phyloP scores from a whole-genome alignment of 2,888 invertebrate species.

The Herminia tarsipennalis region DNA sequence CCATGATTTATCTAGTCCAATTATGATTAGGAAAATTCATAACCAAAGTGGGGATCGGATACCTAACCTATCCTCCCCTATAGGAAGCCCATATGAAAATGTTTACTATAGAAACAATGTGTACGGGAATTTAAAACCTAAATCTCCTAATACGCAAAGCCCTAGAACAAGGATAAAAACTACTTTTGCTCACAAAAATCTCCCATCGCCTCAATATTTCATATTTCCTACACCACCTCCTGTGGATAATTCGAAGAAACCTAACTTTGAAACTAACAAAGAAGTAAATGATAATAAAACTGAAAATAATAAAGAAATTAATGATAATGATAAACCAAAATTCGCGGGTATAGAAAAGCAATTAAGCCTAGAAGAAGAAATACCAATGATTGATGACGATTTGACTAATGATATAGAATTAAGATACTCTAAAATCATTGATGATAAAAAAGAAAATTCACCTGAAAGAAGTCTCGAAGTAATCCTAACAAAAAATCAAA shows the following conservation, averaged over 20 bases:
- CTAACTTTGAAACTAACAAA: constrained; percentile 50
- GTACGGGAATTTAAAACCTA: constrained; percentile 68
- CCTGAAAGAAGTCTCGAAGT: constrained; percentile 37
- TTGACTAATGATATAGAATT: constrained; percentile 78
- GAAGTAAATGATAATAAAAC: constrained; percentile 12
- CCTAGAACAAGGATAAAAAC: constrained; percentile 88
- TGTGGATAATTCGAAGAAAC: constrained; percentile 58
- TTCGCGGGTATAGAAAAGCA: constrained; percentile 79
- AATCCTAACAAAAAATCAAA: constrained; percentile 64
- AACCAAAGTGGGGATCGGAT: constrained; percentile 52
- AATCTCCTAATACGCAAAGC: constrained; percentile 79
- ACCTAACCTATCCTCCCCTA: constrained; percentile 53
- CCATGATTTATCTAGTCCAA: constrained; percentile 74
- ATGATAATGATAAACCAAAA: constrained; percentile 37
- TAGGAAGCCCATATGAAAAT: constrained; percentile 87
- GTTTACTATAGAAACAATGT: constrained; percentile 76
- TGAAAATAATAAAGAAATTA: constrained; percentile 12
- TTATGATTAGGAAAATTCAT: constrained; percentile 69
- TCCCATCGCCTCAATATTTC: constrained; percentile 79
- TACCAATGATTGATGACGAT: constrained; percentile 83
- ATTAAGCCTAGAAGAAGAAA: constrained; percentile 80
- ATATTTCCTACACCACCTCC: constrained; percentile 78
- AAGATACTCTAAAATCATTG: constrained; percentile 66
- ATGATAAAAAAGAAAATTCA: constrained; percentile 46
- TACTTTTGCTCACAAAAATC: constrained; percentile 80